Percentiles rank a stretch among this genome's conserved stretches.
These are phyloP conservation scores for Neogale vison DNA, from an alignment of 2,113 vertebrate species.

Conservation along the genomic window DNA sequence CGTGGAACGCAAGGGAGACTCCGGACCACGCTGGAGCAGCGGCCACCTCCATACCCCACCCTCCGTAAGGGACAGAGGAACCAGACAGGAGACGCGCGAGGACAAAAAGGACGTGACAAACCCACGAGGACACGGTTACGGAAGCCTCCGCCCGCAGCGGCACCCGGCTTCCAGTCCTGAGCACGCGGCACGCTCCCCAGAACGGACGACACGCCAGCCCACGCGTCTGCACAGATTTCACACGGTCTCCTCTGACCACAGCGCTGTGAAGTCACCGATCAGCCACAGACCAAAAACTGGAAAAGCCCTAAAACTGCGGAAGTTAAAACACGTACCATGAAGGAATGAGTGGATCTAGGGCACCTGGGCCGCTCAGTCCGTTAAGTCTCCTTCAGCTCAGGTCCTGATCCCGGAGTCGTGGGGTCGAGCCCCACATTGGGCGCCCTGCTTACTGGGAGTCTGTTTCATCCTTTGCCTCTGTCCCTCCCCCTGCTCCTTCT, in stretches of 20 bases:
- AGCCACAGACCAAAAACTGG: neutral
- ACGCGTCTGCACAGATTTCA: neutral
- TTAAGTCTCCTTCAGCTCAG: neutral
- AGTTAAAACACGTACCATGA: neutral
- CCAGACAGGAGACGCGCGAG: neutral
- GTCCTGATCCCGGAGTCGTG: neutral
- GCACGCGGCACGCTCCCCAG: neutral
- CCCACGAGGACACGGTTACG: neutral
- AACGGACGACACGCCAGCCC: neutral
- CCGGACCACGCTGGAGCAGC: accelerated
- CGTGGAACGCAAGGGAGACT: neutral
- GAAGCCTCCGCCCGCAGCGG: neutral
- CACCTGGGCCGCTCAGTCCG: neutral
- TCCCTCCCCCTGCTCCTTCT: neutral
- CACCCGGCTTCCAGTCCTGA: neutral
- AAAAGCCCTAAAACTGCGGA: neutral
- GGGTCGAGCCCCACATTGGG: neutral
- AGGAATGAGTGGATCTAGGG: neutral
- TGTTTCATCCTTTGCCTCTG: neutral
- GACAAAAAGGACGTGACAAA: neutral
- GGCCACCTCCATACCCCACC: neutral
- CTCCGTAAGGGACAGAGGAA: neutral
- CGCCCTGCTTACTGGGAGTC: no score
- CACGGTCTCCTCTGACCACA: neutral
- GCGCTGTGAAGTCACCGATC: neutral